Base-by-base conservation (phyloP, 2,113 vertebrate species). In the Puffinus mauretanicus region DNA sequence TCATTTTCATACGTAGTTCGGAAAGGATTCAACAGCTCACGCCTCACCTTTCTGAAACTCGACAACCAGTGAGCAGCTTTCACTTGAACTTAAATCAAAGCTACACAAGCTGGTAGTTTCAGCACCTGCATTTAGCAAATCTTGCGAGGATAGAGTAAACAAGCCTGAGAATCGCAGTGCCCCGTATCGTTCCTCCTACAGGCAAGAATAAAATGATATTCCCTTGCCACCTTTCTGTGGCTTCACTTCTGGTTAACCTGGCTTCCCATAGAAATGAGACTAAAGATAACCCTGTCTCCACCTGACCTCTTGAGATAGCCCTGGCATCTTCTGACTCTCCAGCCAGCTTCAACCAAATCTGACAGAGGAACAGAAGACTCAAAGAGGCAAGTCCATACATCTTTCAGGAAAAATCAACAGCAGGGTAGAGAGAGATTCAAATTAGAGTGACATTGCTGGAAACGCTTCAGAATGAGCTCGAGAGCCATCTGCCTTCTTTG, bases 391-490 rank as follows among this genome's bases (percentile, higher is more conserved):
- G 27, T 19, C 90, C 77, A 38, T 17, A 4, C 10, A 58, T 75
- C 81, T 64, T 90, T 71, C 82, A 82, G 75, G 47, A 67, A 47
- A 72, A 92, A 92, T 71, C 85, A 79, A 29, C 82, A 58, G 2
- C 87, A 27, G 70, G 42, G 60, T 30, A 80, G 71, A 86, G 71
- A 44, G 62, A 61, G 44, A 32, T 70, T 79, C 47, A n/a, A 46
- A 87, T 85, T 24, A 51, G 82, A 95, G 88, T 88, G 92, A 92
- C 92, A 88, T 24, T 51, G 73, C 82, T 96, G 92, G 94, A 87
- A 94, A 55, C 0, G 26, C 86, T 85, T 94, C 91, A 72, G 82
- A 64, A 73, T 1, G 42, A 95, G 90, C 44, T 87, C 60, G 70
- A 13, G 90, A 91, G 80, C 95, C 96, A 97, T 85, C 96, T 94